Percentiles rank a stretch among this genome's conserved stretches.
Evolutionary conservation across 1,140 invertebrate species (phyloP).

Genomic region (Drosophila malerkotliana): DNA sequence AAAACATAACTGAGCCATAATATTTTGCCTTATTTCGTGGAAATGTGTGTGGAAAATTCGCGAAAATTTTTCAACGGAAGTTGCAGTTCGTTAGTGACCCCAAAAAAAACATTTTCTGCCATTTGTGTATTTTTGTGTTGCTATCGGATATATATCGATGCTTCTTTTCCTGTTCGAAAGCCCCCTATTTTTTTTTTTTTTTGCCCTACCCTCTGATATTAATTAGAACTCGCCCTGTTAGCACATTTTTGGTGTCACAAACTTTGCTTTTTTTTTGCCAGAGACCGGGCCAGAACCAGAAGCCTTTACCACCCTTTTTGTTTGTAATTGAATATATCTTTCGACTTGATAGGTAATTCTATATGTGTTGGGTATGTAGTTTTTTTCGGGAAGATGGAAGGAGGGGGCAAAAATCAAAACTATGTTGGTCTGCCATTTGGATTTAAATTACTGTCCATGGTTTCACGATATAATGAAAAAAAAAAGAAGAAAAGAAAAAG

Average conservation of each 20-base stretch:
- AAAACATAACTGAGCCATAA: too few species aligned
- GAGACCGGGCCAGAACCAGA: too few species aligned
- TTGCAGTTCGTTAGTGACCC: too few species aligned
- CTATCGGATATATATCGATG: slow-evolving; percentile 25
- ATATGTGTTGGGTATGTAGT: slow-evolving; percentile 17
- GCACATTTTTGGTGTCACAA: slow-evolving; percentile 35
- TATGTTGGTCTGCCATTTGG: slow-evolving; percentile 56
- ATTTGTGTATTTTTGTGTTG: not conserved
- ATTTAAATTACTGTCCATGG: slow-evolving; percentile 42
- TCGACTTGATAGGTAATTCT: slow-evolving; percentile 7
- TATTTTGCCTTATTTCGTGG: too few species aligned
- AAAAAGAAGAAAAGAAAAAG: slow-evolving; percentile 23
- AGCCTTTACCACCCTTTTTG: not conserved
- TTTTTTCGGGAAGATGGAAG: not conserved
- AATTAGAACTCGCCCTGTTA: slow-evolving; percentile 36
- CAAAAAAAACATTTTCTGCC: not conserved
- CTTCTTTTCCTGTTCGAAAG: not conserved
- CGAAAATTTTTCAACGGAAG: not conserved
- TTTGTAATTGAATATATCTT: slow-evolving; percentile 44
- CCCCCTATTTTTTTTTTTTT: not conserved
- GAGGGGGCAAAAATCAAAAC: slow-evolving; percentile 7
- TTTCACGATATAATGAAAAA: slow-evolving; percentile 22
- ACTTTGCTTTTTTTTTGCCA: slow-evolving; percentile 8
- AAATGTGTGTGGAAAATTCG: not conserved
- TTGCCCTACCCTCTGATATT: not conserved